phyloP scores from a whole-genome alignment of 1,140 invertebrate genomes.

The Batillaria attramentaria region DNA sequence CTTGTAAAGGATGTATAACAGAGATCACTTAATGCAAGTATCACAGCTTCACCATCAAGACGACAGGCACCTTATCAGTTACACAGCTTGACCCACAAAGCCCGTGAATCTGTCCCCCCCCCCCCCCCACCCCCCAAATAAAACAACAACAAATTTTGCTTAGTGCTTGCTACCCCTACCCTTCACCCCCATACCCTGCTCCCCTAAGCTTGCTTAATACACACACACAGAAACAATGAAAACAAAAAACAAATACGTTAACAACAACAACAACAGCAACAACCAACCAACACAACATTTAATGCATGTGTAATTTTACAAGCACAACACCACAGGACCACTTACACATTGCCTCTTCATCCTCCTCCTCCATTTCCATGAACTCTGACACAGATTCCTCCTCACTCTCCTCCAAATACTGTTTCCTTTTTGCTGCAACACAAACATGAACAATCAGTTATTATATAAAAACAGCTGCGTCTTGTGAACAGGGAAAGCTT shows the following conservation, averaged over 20 bases:
- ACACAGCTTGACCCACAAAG: too few relatives aligned
- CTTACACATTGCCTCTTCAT: constrained; percentile 46
- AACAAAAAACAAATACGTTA: not conserved
- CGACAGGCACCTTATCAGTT: too few relatives aligned
- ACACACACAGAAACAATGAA: constrained; percentile 1
- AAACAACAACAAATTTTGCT: too few relatives aligned
- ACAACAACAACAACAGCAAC: not conserved
- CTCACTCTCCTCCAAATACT: constrained; percentile 48
- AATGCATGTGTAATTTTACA: constrained; percentile 5
- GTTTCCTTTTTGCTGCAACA: constrained; percentile 42
- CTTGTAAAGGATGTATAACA: too few relatives aligned
- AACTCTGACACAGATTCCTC: constrained; percentile 44
- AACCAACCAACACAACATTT: not conserved
- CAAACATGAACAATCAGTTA: not conserved
- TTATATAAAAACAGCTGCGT: too few relatives aligned
- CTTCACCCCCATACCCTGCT: too few relatives aligned
- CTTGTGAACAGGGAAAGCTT: too few relatives aligned
- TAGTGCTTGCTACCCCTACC: too few relatives aligned
- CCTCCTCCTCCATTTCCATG: constrained; percentile 47
- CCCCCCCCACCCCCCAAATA: not conserved
- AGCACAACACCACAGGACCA: constrained; percentile 2
- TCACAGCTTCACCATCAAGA: too few relatives aligned
- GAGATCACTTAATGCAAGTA: too few relatives aligned
- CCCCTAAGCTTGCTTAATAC: too few relatives aligned
- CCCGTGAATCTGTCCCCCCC: too few relatives aligned